These are phyloP conservation scores for Clytia hemisphaerica DNA, from an alignment of 30 jellyfish, hydroid and myxozoan genomes.

Conservation along the genomic window DNA sequence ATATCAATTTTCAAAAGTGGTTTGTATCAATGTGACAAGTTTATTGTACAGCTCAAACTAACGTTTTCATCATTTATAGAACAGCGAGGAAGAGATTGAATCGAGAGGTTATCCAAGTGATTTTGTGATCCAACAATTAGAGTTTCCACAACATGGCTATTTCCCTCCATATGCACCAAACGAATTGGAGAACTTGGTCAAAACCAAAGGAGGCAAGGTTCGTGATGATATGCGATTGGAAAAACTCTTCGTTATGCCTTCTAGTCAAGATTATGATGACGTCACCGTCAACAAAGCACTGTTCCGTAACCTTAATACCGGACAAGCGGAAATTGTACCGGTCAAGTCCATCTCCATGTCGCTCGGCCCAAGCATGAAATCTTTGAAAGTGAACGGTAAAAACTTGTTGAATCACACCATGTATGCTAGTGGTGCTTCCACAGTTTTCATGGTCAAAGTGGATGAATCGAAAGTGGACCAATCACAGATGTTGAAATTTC, in stretches of 20 bases:
- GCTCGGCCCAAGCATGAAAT: slow-evolving; percentile 4
- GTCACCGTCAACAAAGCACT: not conserved
- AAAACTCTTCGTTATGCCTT: too few species aligned
- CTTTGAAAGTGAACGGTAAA: not conserved
- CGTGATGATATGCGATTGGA: too few species aligned
- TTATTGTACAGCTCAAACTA: too few species aligned
- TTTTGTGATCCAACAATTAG: not conserved
- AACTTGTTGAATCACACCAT: not conserved
- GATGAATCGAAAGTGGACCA: not conserved
- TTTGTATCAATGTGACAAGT: too few species aligned
- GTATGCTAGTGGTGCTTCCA: not conserved
- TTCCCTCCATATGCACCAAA: not conserved
- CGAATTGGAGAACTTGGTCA: not conserved
- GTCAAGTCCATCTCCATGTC: not conserved
- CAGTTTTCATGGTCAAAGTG: not conserved
- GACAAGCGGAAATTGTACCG: not conserved
- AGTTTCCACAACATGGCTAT: not conserved
- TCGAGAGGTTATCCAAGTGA: not conserved
- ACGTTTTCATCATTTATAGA: too few species aligned
- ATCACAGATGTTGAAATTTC: too few species aligned
- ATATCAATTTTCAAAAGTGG: too few species aligned
- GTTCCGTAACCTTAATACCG: not conserved
- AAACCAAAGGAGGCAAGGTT: too few species aligned
- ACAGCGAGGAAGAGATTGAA: not conserved
- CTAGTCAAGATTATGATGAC: not conserved